Evolutionary conservation across 1,140 invertebrate species (phyloP).

Genomic region (Panulirus ornatus): DNA sequence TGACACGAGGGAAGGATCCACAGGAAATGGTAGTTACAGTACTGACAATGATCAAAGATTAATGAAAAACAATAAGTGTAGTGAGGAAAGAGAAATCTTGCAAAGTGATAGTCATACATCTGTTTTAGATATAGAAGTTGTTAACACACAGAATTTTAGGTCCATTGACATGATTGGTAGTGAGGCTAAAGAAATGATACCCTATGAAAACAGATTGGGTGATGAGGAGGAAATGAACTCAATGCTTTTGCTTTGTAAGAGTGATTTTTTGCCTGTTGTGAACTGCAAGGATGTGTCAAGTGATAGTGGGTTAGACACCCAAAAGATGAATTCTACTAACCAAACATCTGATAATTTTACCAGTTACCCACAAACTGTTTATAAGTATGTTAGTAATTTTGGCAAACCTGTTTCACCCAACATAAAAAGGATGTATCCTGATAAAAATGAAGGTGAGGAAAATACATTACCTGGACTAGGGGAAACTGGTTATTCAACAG

Average conservation of each 20-base stretch:
- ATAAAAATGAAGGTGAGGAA: too few species aligned
- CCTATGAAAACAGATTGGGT: not conserved
- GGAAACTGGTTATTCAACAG: too few species aligned
- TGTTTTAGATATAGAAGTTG: not conserved
- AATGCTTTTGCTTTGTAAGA: not conserved
- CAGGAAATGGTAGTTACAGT: not conserved
- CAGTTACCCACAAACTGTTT: slow-evolving; percentile 12
- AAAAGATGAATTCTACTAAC: slow-evolving; percentile 19
- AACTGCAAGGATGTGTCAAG: slow-evolving; percentile 29
- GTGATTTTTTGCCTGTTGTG: not conserved
- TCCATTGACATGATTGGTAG: not conserved
- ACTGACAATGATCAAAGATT: not conserved
- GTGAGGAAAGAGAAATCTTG: not conserved
- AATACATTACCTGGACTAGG: too few species aligned
- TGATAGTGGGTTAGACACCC: slow-evolving; percentile 61
- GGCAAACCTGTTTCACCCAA: too few species aligned
- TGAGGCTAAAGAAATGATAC: not conserved
- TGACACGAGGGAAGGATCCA: not conserved
- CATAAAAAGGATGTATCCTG: too few species aligned
- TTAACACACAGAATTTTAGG: not conserved
- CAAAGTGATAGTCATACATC: not conserved
- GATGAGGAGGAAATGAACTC: not conserved
- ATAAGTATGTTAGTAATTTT: too few species aligned
- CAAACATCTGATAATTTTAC: not conserved
- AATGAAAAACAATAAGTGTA: not conserved